phyloP scores from a whole-genome alignment of 2,888 invertebrate species.

The Microctonus brassicae region DNA sequence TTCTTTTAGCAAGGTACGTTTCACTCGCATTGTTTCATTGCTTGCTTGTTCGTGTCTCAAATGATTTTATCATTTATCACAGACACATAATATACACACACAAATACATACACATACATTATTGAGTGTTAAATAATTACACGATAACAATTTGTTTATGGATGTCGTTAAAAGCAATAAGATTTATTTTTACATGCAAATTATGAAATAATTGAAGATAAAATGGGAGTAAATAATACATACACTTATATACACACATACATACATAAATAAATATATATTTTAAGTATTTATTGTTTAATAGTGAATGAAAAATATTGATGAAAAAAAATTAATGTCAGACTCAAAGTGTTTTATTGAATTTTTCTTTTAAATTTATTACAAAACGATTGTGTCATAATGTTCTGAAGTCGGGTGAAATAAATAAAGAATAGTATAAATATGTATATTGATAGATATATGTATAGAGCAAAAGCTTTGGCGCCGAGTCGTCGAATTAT shows the following conservation, averaged over 20 bases:
- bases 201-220: background rate
- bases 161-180: conserved; percentile 18
- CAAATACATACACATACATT: background rate
- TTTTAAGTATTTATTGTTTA: background rate
- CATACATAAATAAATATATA: too few species aligned
- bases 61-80: conserved; percentile 9
- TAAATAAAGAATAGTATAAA: background rate
- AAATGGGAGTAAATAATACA: too few species aligned
- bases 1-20: background rate
- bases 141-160: conserved; percentile 15
- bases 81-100: background rate
- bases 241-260: too few species aligned
- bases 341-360: background rate
- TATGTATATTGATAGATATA: background rate
- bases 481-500: conserved; percentile 37
- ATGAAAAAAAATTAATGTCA: background rate
- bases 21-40: background rate
- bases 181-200: conserved; percentile 16
- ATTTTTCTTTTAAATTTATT: background rate
- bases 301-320: background rate
- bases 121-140: conserved; percentile 17
- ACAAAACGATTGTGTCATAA: background rate
- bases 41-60: conserved; percentile 12
- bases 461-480: conserved; percentile 28
- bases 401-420: too few species aligned